These are phyloP conservation scores for Cyprinodon diabolis DNA, from an alignment of 2,797 vertebrate genomes.

Conservation along the genomic window DNA sequence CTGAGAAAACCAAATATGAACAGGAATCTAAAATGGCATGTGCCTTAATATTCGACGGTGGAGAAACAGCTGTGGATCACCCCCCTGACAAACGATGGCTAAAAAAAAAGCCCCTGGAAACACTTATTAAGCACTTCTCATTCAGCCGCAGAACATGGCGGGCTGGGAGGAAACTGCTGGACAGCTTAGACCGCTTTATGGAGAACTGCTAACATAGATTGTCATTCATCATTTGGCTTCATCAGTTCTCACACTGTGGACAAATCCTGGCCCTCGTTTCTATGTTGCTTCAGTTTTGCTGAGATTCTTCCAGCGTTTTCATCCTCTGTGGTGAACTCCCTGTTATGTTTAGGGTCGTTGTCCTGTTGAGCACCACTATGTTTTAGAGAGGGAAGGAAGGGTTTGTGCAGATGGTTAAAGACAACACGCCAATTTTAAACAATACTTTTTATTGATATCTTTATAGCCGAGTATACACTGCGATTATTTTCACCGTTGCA, in stretches of 20 bases:
- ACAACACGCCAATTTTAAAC: no score
- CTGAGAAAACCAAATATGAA: constrained; percentile 5
- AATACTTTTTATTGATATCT: no score
- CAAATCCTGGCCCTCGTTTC: background rate
- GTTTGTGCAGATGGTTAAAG: no score
- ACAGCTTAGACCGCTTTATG: background rate
- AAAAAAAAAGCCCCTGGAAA: background rate
- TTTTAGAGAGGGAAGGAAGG: background rate
- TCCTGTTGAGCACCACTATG: background rate
- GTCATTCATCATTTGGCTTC: background rate
- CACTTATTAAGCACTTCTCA: background rate
- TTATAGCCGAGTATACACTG: no score
- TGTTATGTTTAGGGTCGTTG: background rate
- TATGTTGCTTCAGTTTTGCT: background rate
- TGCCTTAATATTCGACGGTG: background rate
- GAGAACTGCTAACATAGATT: background rate
- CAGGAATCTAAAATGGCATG: constrained; percentile 2
- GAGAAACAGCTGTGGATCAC: background rate
- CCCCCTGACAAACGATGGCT: background rate
- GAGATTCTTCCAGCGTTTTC: background rate
- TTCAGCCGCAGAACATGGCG: background rate
- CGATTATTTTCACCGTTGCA: no score
- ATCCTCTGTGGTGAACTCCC: background rate
- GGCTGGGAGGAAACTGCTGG: background rate
- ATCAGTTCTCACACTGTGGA: background rate